Percentiles rank a stretch among this genome's conserved stretches.
These are phyloP conservation scores for Orgyia antiqua DNA, from an alignment of 2,888 invertebrate species.

Conservation along the genomic window DNA sequence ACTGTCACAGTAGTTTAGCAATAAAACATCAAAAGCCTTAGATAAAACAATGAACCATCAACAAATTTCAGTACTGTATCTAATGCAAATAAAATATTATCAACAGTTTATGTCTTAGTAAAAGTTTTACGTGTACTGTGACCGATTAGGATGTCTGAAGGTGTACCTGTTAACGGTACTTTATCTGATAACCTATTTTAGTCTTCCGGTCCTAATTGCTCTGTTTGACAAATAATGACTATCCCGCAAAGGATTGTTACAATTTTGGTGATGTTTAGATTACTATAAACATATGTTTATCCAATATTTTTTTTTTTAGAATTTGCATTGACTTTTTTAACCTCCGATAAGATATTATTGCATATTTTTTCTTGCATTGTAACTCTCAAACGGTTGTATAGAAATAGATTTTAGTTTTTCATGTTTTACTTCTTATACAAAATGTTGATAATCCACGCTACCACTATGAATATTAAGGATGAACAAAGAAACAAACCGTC, in stretches of 20 bases:
- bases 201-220: constrained; percentile 51
- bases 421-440: too few relatives aligned
- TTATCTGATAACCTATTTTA: constrained; percentile 50
- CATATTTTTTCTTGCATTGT: too few relatives aligned
- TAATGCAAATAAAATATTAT: constrained; percentile 15
- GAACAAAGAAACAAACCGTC: too few relatives aligned
- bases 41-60: neutral
- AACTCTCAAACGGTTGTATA: too few relatives aligned
- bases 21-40: neutral
- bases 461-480: too few relatives aligned
- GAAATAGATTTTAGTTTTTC: too few relatives aligned
- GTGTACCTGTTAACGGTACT: constrained; percentile 37
- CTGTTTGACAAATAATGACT: constrained; percentile 42
- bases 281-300: too few relatives aligned
- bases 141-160: constrained; percentile 42
- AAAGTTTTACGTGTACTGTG: constrained; percentile 20
- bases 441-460: too few relatives aligned
- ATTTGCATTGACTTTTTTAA: too few relatives aligned
- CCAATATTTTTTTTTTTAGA: too few relatives aligned
- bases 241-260: constrained; percentile 13
- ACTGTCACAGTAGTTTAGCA: neutral
- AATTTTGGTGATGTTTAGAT: constrained; percentile 8
- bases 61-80: neutral
- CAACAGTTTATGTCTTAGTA: constrained; percentile 9
- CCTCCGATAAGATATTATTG: too few relatives aligned